These are phyloP conservation scores for Sterrhoptilus dennistouni DNA, from an alignment of 2,113 vertebrate genomes.

Conservation along the genomic window DNA sequence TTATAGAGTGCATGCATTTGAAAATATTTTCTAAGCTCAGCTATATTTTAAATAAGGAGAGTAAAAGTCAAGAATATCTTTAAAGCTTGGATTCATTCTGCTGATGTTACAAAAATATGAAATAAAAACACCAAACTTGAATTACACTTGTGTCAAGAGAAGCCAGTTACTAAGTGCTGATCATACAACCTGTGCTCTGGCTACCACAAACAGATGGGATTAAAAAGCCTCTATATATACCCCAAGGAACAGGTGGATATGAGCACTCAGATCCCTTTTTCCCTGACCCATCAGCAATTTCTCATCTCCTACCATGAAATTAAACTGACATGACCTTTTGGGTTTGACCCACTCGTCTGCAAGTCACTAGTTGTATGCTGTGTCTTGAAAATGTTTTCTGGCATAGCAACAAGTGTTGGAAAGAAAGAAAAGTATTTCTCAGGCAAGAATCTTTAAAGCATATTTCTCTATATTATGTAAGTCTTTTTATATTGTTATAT, in stretches of 20 bases:
- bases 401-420: neutral
- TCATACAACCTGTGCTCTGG: neutral
- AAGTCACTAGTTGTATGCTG: neutral
- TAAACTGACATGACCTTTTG: slow-evolving; percentile 14
- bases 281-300: slow-evolving; percentile 28
- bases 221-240: neutral
- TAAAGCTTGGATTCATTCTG: slow-evolving; percentile 24
- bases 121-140: neutral
- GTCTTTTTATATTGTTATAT: neutral
- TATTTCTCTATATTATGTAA: neutral
- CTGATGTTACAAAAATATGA: neutral
- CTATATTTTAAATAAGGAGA: neutral
- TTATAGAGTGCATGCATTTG: neutral
- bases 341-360: neutral
- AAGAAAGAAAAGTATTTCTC: neutral
- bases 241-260: neutral
- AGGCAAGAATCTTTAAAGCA: neutral
- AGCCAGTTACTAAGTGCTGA: neutral
- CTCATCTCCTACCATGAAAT: slow-evolving; percentile 12
- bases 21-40: neutral
- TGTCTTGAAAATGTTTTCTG: neutral
- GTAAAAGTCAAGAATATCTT: slow-evolving; percentile 1
- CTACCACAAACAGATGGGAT: slow-evolving; percentile 19
- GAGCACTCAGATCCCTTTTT: neutral
- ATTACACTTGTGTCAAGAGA: slow-evolving; percentile 7